Percentiles rank a stretch among this genome's conserved stretches.
Conservation (phyloP, 2,113 vertebrate genomes). For the Gorsachius goisagi region DNA sequence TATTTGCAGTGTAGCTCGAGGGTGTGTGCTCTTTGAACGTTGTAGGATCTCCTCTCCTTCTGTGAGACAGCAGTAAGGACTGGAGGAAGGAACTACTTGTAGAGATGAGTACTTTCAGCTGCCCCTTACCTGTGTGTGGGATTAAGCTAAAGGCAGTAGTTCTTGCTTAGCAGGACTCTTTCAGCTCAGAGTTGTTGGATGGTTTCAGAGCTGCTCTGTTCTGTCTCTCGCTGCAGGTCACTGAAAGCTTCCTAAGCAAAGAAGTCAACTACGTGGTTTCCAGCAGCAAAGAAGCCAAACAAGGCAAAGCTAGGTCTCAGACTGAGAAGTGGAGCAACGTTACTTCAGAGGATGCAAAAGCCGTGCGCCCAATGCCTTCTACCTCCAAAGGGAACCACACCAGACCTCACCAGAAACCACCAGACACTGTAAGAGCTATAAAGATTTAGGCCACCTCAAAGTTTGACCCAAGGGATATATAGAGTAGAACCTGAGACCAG, state of each 20-base stretch:
- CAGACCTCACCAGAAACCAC: constrained; percentile 11
- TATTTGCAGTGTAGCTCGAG: neutral
- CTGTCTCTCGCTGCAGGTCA: constrained; percentile 68
- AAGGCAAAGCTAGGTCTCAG: neutral
- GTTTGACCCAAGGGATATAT: neutral
- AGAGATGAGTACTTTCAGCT: neutral
- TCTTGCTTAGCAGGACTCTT: neutral
- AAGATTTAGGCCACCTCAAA: neutral
- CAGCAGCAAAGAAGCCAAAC: constrained; percentile 71
- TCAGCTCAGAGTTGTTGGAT: neutral
- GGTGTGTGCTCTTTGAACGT: fast-evolving
- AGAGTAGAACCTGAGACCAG: neutral
- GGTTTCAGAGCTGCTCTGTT: constrained; percentile 1
- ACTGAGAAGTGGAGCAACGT: neutral
- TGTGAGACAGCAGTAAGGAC: neutral
- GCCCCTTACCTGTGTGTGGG: neutral
- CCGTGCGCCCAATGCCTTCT: neutral
- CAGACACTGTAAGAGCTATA: constrained; percentile 22
- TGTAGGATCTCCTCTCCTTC: neutral
- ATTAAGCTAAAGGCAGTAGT: neutral
- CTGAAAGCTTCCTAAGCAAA: constrained; percentile 89
- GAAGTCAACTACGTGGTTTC: constrained; percentile 87
- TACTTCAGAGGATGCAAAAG: neutral
- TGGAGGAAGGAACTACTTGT: neutral
- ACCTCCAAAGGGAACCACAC: neutral